These are phyloP conservation scores for Syngnathus scovelli DNA, from an alignment of 2,113 vertebrate species.

Conservation along the genomic window DNA sequence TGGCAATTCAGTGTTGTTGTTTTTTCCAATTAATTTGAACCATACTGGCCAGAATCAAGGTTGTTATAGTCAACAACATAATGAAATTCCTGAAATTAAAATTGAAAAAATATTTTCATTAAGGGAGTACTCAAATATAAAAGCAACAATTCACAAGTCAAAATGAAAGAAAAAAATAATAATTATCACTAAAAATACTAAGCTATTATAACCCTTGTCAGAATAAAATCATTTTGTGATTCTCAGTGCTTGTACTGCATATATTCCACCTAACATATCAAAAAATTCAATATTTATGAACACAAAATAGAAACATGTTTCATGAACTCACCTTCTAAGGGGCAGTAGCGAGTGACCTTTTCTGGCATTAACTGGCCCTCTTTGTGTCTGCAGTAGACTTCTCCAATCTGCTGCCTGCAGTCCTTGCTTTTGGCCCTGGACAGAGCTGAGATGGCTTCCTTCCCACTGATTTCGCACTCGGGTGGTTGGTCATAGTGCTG, in stretches of 20 bases:
- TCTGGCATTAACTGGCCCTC: constrained; percentile 89
- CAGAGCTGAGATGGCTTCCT: constrained; percentile 92
- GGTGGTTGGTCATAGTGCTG: constrained; percentile 74
- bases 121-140: no score
- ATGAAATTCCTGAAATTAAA: no score
- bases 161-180: no score
- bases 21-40: constrained; percentile 16
- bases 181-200: no score
- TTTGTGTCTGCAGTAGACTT: constrained; percentile 89
- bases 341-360: constrained; percentile 86
- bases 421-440: constrained; percentile 84
- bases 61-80: neutral
- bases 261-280: neutral
- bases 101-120: no score
- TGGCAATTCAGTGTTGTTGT: constrained; percentile 17
- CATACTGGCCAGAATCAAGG: constrained; percentile 16
- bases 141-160: no score
- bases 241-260: neutral
- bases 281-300: neutral
- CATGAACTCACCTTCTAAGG: constrained; percentile 83
- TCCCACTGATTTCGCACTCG: constrained; percentile 90
- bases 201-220: no score
- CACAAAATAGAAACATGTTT: neutral
- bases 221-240: neutral
- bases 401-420: constrained; percentile 87